A percentile compares a stretch with the other conserved stretches of the same genome.
Conservation (phyloP, 2,113 vertebrate species). For the Cephalopterus ornatus region DNA sequence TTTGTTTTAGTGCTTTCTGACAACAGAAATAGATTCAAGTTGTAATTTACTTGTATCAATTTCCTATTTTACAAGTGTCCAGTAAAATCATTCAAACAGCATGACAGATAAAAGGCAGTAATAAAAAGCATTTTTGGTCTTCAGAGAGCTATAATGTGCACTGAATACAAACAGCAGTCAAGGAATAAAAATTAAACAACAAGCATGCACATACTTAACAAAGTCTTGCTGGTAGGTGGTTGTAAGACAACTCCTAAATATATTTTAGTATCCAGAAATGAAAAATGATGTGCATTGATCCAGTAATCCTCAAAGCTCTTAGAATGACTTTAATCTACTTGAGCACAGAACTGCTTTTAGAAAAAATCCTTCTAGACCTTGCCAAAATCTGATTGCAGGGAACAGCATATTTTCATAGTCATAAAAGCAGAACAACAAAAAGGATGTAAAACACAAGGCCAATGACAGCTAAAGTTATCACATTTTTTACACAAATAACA, state of each 20-base stretch:
- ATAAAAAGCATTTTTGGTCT: constrained; percentile 62
- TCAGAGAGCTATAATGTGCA: constrained; percentile 49
- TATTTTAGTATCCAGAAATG: constrained; percentile 38
- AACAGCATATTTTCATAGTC: constrained; percentile 46
- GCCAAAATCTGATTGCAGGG: constrained; percentile 37
- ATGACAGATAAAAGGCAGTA: constrained; percentile 70
- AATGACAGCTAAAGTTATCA: background rate
- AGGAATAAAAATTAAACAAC: constrained; percentile 29
- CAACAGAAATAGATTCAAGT: constrained; percentile 63
- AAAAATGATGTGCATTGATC: constrained; percentile 56
- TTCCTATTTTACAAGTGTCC: constrained; percentile 64
- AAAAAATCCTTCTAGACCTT: constrained; percentile 57
- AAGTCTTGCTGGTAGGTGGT: background rate
- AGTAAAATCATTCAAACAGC: constrained; percentile 69
- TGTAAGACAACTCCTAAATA: constrained; percentile 17
- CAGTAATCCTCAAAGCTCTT: constrained; percentile 49
- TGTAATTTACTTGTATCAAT: constrained; percentile 72
- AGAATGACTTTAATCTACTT: constrained; percentile 61
- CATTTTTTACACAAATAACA: constrained; percentile 27
- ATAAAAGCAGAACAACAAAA: constrained; percentile 54
- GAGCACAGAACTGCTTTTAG: constrained; percentile 42
- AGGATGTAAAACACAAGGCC: constrained; percentile 30
- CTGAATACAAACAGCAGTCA: constrained; percentile 47
- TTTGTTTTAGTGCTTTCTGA: constrained; percentile 66
- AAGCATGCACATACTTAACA: background rate